Percentiles rank a stretch among this genome's conserved stretches.
These are phyloP conservation scores for Calephelis nemesis DNA, from an alignment of 1,140 invertebrate genomes.

Conservation along the genomic window DNA sequence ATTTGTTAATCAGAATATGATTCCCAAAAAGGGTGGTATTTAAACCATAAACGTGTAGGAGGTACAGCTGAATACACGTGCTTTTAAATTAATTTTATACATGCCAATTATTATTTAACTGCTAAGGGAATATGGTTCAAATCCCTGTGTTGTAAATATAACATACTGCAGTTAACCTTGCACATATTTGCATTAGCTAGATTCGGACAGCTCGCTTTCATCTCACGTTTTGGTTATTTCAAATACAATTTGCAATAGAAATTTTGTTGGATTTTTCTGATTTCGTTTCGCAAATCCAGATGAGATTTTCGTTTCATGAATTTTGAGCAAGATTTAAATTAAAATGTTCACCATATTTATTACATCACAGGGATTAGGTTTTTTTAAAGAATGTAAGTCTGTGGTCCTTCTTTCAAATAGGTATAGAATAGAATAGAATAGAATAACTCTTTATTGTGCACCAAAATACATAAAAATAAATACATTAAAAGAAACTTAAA, in stretches of 20 bases:
- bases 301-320: conserved; percentile 35
- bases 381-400: no score
- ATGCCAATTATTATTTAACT: neutral
- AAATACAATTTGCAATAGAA: conserved; percentile 68
- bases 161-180: conserved; percentile 16
- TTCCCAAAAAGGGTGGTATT: conserved; percentile 10
- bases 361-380: no score
- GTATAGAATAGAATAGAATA: no score
- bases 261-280: conserved; percentile 52
- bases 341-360: no score
- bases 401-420: no score
- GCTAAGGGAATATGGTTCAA: neutral
- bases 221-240: conserved; percentile 65
- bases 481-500: no score
- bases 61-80: conserved; percentile 2
- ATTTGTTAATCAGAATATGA: conserved; percentile 17
- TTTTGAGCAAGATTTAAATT: conserved; percentile 9
- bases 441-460: no score
- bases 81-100: conserved; percentile 2
- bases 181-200: conserved; percentile 62
- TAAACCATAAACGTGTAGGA: conserved; percentile 21
- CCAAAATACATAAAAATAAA: no score
- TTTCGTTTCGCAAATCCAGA: conserved; percentile 41
- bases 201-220: conserved; percentile 59
- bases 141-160: neutral